Evolutionary conservation across 2,113 vertebrate species (phyloP).

Genomic region (Octodon degus): DNA sequence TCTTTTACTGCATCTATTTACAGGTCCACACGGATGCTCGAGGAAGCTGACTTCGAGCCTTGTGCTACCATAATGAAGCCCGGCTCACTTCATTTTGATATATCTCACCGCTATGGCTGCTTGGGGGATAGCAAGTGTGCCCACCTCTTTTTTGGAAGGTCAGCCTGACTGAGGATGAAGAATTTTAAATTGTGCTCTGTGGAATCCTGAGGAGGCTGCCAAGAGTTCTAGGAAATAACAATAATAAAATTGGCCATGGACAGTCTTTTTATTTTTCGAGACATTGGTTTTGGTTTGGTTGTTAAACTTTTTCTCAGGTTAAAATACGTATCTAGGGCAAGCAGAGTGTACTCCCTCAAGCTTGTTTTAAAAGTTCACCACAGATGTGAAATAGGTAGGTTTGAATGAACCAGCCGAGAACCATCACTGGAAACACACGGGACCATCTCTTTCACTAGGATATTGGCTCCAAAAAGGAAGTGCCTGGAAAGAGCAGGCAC

Average conservation of each 20-base stretch:
- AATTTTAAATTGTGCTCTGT: conserved; percentile 70
- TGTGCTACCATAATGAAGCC: conserved; percentile 75
- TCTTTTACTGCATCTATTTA: conserved; percentile 83
- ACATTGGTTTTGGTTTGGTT: conserved; percentile 36
- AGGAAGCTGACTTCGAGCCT: conserved; percentile 74
- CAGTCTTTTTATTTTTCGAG: conserved; percentile 56
- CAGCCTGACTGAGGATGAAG: conserved; percentile 67
- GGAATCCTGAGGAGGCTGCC: conserved; percentile 62
- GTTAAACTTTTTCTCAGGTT: conserved; percentile 65
- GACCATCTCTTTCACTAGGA: not conserved
- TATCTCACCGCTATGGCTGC: conserved; percentile 65
- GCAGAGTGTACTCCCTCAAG: not conserved
- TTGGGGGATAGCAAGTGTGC: conserved; percentile 38
- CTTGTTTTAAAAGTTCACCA: not conserved
- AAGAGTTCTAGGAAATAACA: conserved; percentile 63
- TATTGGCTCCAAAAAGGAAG: not conserved
- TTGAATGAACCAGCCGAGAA: not conserved
- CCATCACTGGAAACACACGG: not conserved
- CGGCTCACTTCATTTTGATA: conserved; percentile 71
- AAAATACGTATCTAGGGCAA: conserved; percentile 22
- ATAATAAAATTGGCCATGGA: conserved; percentile 50
- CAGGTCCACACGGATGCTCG: conserved; percentile 78
- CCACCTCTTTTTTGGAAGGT: conserved; percentile 71
- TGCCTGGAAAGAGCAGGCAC: not conserved
- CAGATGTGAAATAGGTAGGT: not conserved